Conservation (phyloP, 2,888 invertebrate species). For the Ectemnius continuus region DNA sequence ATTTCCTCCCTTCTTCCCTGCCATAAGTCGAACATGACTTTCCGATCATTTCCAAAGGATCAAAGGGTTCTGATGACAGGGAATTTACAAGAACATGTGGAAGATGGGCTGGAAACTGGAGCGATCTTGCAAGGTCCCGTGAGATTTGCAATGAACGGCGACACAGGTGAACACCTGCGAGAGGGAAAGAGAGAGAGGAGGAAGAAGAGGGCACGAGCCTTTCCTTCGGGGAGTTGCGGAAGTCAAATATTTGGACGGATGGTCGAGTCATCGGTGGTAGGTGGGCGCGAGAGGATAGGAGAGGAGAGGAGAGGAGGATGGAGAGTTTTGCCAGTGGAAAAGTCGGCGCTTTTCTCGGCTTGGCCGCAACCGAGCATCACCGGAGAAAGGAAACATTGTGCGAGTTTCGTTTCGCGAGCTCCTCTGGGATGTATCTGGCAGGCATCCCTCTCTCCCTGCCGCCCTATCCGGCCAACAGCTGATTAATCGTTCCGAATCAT, state of each 20-base stretch:
- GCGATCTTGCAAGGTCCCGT: slow-evolving; percentile 18
- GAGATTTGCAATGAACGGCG: slow-evolving; percentile 45
- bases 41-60: too few species aligned
- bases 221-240: slow-evolving; percentile 39
- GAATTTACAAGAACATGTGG: not conserved
- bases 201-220: not conserved
- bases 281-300: too few species aligned
- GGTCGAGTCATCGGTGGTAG: slow-evolving; percentile 66
- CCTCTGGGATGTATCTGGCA: slow-evolving; percentile 59
- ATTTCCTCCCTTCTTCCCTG: not conserved
- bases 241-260: slow-evolving; percentile 75
- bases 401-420: slow-evolving; percentile 57
- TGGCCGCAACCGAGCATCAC: slow-evolving; percentile 29
- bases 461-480: slow-evolving; percentile 72
- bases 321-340: slow-evolving; percentile 56
- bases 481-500: slow-evolving; percentile 76
- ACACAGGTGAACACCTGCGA: slow-evolving; percentile 34
- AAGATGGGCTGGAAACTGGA: slow-evolving; percentile 7
- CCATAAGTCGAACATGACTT: too few species aligned
- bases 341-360: slow-evolving; percentile 49
- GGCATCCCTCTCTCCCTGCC: slow-evolving; percentile 65
- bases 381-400: slow-evolving; percentile 71
- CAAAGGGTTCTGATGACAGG: too few species aligned
- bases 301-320: slow-evolving; percentile 4
- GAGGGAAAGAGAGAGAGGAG: slow-evolving; percentile 12